These are phyloP conservation scores for Cetonia aurata DNA, from an alignment of 2,888 invertebrate genomes.

Conservation along the genomic window DNA sequence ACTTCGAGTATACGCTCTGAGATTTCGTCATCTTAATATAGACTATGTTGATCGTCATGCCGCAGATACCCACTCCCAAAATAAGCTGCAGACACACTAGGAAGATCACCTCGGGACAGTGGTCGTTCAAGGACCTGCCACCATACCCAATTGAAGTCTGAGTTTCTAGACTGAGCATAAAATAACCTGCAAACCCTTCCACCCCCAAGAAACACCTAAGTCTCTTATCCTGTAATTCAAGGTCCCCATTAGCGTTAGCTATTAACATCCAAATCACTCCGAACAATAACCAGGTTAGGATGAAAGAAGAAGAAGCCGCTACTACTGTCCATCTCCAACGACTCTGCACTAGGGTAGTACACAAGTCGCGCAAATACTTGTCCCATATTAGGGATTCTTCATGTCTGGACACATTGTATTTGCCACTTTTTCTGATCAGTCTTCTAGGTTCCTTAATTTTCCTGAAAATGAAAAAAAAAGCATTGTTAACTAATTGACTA, in stretches of 20 bases:
- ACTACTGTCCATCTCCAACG: slow-evolving; percentile 80
- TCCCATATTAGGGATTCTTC: slow-evolving; percentile 52
- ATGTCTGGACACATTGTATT: slow-evolving; percentile 54
- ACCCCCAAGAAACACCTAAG: slow-evolving; percentile 72
- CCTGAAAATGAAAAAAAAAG: slow-evolving; percentile 16
- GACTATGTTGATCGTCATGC: slow-evolving; percentile 67
- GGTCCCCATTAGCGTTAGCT: slow-evolving; percentile 82
- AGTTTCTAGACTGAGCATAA: slow-evolving; percentile 90
- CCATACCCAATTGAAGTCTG: slow-evolving; percentile 88
- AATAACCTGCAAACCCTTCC: slow-evolving; percentile 73
- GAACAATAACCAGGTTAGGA: slow-evolving; percentile 83
- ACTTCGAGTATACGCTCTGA: slow-evolving; percentile 59
- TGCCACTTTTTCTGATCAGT: slow-evolving; percentile 58
- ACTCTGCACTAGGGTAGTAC: slow-evolving; percentile 77
- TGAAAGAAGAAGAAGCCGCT: slow-evolving; percentile 74
- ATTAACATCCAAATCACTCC: slow-evolving; percentile 84
- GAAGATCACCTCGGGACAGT: slow-evolving; percentile 87
- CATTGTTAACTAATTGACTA: too few species aligned
- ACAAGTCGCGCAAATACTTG: slow-evolving; percentile 68
- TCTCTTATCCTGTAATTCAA: slow-evolving; percentile 70
- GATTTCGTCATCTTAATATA: slow-evolving; percentile 78
- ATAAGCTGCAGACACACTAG: slow-evolving; percentile 86
- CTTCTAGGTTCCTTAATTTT: slow-evolving; percentile 51
- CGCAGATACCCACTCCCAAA: slow-evolving; percentile 67
- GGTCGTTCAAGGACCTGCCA: slow-evolving; percentile 82